Percentiles rank a stretch among this genome's conserved stretches.
phyloP scores from a whole-genome alignment of 1,140 invertebrate genomes.

The Drosophila yakuba region DNA sequence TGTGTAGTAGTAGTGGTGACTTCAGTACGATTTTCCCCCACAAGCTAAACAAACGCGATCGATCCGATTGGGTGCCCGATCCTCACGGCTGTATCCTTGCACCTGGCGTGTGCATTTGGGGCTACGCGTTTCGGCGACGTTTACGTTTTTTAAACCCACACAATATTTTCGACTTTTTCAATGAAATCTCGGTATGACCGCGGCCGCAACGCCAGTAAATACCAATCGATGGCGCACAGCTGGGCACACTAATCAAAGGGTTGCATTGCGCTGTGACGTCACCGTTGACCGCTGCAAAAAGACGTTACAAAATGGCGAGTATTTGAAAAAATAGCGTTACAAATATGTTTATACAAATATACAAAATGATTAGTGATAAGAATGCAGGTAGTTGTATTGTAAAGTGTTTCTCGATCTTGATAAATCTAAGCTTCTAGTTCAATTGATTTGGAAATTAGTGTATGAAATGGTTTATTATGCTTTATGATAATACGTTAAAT shows the following conservation, averaged over 20 bases:
- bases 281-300: neutral
- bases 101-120: slow-evolving; percentile 13
- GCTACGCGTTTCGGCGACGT: slow-evolving; percentile 45
- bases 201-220: slow-evolving; percentile 9
- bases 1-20: slow-evolving; percentile 59
- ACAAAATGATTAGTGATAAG: no score
- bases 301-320: neutral
- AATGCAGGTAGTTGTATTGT: no score
- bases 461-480: no score
- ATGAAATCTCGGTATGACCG: slow-evolving; percentile 31
- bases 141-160: slow-evolving; percentile 62
- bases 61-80: slow-evolving; percentile 32
- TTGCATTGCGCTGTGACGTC: neutral
- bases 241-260: neutral
- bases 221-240: neutral
- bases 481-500: no score
- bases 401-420: no score
- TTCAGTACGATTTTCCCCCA: slow-evolving; percentile 47
- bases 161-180: slow-evolving; percentile 75
- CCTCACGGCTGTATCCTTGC: slow-evolving; percentile 17
- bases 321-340: neutral
- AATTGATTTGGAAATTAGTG: no score
- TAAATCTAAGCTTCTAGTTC: no score
- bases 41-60: neutral
- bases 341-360: no score